Evolutionary conservation across 2,888 invertebrate genomes (phyloP).

Genomic region (Stenurella melanura): DNA sequence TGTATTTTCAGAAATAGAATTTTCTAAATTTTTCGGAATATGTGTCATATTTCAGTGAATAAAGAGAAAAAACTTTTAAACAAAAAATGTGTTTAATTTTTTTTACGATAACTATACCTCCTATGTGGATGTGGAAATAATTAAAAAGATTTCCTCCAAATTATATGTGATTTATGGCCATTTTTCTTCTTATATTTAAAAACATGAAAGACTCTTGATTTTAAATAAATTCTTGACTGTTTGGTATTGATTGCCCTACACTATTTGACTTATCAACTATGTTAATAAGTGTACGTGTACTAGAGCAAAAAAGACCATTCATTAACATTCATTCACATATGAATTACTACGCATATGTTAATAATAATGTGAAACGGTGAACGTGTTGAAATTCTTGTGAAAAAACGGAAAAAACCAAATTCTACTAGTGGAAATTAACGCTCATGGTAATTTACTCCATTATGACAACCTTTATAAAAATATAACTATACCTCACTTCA

Average conservation of each 20-base stretch:
- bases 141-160: no score
- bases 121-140: no score
- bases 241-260: not conserved
- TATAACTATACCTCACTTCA: conserved; percentile 26
- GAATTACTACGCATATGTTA: conserved; percentile 12
- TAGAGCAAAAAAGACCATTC: not conserved
- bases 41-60: no score
- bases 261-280: not conserved
- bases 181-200: no score
- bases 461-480: conserved; percentile 31
- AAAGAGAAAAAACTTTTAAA: no score
- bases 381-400: conserved; percentile 15
- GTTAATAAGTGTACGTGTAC: not conserved
- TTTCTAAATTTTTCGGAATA: no score
- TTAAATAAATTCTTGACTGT: not conserved
- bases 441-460: conserved; percentile 15
- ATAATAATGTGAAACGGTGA: conserved; percentile 22
- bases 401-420: conserved; percentile 1
- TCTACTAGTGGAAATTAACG: conserved; percentile 21
- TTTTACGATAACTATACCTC: no score
- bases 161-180: no score
- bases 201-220: no score
- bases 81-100: no score
- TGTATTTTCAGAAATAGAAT: no score
- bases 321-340: conserved; percentile 2